Evolutionary conservation across 2,113 vertebrate genomes (phyloP).

Genomic region (Equus quagga): DNA sequence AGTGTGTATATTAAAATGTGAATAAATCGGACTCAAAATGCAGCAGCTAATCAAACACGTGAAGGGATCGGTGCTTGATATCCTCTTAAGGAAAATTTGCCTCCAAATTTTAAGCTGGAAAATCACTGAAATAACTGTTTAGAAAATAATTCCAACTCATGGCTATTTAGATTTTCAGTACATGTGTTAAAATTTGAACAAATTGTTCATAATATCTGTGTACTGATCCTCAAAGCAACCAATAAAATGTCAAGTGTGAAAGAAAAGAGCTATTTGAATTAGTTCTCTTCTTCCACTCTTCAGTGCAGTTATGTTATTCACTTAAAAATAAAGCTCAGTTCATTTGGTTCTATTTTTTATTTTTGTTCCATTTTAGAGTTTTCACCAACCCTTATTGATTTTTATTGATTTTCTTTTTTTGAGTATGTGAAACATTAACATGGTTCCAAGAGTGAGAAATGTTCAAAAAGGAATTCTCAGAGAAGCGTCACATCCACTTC

Average conservation of each 20-base stretch:
- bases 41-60: not conserved
- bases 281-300: not conserved
- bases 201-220: not conserved
- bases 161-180: not conserved
- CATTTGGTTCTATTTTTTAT: not conserved
- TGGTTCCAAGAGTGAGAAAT: not conserved
- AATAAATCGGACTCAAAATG: not conserved
- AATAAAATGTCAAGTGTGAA: not conserved
- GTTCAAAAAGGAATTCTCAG: not conserved
- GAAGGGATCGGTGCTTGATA: not conserved
- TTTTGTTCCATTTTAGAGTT: not conserved
- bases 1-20: not conserved
- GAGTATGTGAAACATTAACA: not conserved
- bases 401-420: constrained; percentile 20
- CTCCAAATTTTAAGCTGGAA: not conserved
- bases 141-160: not conserved
- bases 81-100: not conserved
- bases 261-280: not conserved
- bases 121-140: not conserved
- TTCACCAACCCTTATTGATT: not conserved
- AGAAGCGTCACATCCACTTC: not conserved
- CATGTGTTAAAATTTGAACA: constrained; percentile 2
- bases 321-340: not conserved
- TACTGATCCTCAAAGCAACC: not conserved
- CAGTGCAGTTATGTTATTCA: not conserved